Percentiles rank a stretch among this genome's conserved stretches.
Conservation (phyloP, 2,797 vertebrate genomes). For the Poecilia velifera region DNA sequence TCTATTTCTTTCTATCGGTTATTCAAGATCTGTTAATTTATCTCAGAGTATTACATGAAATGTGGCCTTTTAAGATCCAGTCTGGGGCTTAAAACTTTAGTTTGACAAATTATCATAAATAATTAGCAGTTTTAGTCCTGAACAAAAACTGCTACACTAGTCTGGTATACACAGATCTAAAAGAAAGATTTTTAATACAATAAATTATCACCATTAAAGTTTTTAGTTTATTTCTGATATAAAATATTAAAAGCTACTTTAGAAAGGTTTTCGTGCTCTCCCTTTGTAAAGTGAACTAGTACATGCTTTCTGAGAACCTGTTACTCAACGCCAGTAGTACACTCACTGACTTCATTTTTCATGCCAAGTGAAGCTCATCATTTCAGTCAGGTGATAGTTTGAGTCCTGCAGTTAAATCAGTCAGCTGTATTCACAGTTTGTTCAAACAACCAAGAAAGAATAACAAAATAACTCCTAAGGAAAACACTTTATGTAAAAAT, state of each 20-base stretch:
- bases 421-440: neutral
- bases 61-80: neutral
- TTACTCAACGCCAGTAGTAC: neutral
- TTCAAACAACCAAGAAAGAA: neutral
- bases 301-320: neutral
- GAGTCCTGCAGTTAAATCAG: neutral
- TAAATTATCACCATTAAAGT: too few relatives aligned
- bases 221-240: neutral
- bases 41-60: neutral
- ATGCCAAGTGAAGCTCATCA: constrained; percentile 12
- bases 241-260: neutral
- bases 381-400: constrained; percentile 11
- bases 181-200: neutral
- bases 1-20: neutral
- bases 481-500: too few relatives aligned
- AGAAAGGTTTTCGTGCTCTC: neutral
- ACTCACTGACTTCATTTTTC: constrained; percentile 10
- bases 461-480: too few relatives aligned
- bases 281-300: neutral
- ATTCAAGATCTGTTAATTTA: neutral
- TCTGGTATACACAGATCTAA: neutral
- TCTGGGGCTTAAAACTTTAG: neutral
- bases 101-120: neutral
- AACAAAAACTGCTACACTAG: neutral
- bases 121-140: neutral